A percentile compares a stretch with the other conserved stretches of the same genome.
Evolutionary conservation across 2,888 invertebrate genomes (phyloP).

Genomic region (Phortica okadai): DNA sequence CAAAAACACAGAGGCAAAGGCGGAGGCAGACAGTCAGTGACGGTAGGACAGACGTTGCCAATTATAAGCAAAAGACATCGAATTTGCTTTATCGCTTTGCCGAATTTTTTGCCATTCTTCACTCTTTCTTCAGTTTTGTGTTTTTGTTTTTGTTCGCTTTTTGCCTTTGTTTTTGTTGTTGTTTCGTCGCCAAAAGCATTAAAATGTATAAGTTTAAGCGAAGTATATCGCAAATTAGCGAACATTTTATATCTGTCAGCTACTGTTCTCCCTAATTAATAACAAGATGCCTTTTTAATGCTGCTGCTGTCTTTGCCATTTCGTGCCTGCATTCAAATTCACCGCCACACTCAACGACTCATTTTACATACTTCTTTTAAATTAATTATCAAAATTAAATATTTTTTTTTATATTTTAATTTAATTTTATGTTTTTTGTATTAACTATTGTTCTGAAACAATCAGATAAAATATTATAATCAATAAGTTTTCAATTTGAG

Average conservation of each 20-base stretch:
- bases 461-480: too few relatives aligned
- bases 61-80: conserved; percentile 69
- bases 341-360: conserved; percentile 60
- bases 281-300: conserved; percentile 74
- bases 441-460: too few relatives aligned
- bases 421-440: too few relatives aligned
- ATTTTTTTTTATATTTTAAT: too few relatives aligned
- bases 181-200: conserved; percentile 7
- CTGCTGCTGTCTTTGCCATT: conserved; percentile 58
- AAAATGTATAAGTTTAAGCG: conserved; percentile 34
- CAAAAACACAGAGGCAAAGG: not conserved
- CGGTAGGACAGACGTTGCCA: conserved; percentile 56
- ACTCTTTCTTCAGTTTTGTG: not conserved
- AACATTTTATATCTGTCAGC: conserved; percentile 76
- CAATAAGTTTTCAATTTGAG: too few relatives aligned
- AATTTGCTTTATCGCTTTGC: conserved; percentile 64
- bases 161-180: not conserved
- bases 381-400: too few relatives aligned
- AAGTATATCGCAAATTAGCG: conserved; percentile 73
- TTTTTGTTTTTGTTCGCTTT: not conserved
- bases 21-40: conserved; percentile 2
- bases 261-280: conserved; percentile 76
- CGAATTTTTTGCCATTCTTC: conserved; percentile 47
- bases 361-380: not conserved
- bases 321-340: conserved; percentile 71